Evolutionary conservation across 92 coral and sea anemone species (phyloP), one percentile per base, ranked within the genome.

Genomic region (Zoanthus sociatus): DNA sequence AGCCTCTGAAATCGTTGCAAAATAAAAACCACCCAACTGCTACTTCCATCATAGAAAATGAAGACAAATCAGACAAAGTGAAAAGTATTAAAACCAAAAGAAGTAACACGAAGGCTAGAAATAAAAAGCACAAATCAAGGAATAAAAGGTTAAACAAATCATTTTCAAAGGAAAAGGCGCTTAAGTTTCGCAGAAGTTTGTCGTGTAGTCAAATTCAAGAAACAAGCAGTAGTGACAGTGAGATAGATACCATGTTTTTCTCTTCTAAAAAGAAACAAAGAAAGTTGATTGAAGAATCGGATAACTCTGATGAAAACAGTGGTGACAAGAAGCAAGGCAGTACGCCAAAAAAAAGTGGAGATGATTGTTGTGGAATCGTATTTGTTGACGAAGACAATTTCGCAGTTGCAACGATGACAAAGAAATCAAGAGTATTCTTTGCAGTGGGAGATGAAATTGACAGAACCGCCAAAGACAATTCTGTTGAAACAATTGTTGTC

Each of bases 401-500:
- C 73, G 45, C 42, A 5, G 73, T 69, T 69, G 45, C 42, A 69
- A 69, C 73, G 26, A 32, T 26, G 73, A 69, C 73, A 69, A 69
- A 69, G 45, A 69, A 67, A 6, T 67, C 72, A 67, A 67, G 21
- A 69, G 45, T 69, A 69, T 69, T 69, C 73, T 69, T 69, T 69
- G 73, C 73, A 69, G 73, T 8, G 45, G 45, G 45, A 69, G 26
- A 69, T 26, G 73, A 12, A 9, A 69, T 69, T 69, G 73, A 69
- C 11, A 32, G 26, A 26, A 69, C 45, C 4, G 73, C 45, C 45
- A 69, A 69, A 69, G 45, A 69, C 45, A 42, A 69, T 10, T 69
- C 44, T 26, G 73, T 69, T 9, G 73, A 26, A 69, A 69, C 73
- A 61, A 61, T 61, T 69, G 21, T 66, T 26, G 46, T 69, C 16